These are phyloP conservation scores for Mimumesa dahlbomi DNA, from an alignment of 2,888 invertebrate species.

Conservation along the genomic window DNA sequence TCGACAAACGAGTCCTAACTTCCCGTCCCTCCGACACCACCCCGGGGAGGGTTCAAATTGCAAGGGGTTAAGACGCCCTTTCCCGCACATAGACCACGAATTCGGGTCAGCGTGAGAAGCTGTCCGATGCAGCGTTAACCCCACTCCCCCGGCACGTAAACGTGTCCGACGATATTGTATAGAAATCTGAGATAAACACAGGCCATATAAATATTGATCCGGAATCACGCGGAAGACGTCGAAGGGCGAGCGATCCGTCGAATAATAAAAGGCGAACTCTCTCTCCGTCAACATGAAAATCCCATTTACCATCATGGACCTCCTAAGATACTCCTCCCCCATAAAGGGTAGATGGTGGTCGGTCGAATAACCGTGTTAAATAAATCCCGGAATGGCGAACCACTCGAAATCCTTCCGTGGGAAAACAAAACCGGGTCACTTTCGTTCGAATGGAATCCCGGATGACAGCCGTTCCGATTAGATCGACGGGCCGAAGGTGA, in stretches of 20 bases:
- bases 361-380: constrained; percentile 40
- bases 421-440: constrained; percentile 42
- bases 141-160: background rate
- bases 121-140: background rate
- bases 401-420: constrained; percentile 45
- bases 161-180: no score
- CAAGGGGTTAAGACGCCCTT: no score
- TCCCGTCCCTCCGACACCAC: no score
- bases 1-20: no score
- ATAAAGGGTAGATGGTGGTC: no score
- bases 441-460: constrained; percentile 13
- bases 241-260: constrained; percentile 30
- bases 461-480: constrained; percentile 36
- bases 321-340: no score
- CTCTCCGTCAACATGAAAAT: constrained; percentile 46
- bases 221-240: constrained; percentile 12
- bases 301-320: constrained; percentile 49
- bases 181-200: constrained; percentile 32
- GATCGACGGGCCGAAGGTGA: no score
- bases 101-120: background rate
- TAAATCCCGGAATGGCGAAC: constrained; percentile 51
- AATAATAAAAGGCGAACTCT: constrained; percentile 19
- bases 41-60: no score
- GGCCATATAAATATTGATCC: constrained; percentile 23
- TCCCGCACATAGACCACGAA: no score